These are phyloP conservation scores for Callyntrura guangdongensis DNA, from an alignment of 2,888 invertebrate species.

Conservation along the genomic window DNA sequence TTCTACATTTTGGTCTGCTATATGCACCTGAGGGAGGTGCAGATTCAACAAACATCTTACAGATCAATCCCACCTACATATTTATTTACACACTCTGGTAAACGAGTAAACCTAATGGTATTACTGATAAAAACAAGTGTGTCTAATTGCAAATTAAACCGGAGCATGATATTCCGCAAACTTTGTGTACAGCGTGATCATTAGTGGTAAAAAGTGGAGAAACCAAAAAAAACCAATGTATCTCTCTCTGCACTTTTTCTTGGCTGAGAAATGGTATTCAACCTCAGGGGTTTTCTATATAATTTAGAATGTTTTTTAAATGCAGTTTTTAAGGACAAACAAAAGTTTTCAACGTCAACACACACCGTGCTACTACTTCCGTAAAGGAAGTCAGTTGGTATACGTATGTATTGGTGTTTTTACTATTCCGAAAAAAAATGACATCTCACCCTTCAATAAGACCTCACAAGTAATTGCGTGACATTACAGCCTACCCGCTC, in stretches of 20 bases:
- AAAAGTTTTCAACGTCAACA: not conserved
- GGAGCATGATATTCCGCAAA: constrained; percentile 43
- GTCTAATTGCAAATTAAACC: constrained; percentile 61
- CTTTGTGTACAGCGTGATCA: constrained; percentile 48
- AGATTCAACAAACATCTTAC: constrained; percentile 24
- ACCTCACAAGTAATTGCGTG: not conserved
- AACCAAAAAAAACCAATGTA: constrained; percentile 12
- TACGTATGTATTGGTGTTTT: not conserved
- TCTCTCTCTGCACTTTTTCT: no score
- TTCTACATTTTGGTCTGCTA: not conserved
- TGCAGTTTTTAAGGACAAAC: not conserved
- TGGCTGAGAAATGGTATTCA: not conserved
- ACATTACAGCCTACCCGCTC: not conserved
- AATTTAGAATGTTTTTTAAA: not conserved
- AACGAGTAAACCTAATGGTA: constrained; percentile 3
- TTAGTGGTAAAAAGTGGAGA: constrained; percentile 9
- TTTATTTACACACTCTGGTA: not conserved
- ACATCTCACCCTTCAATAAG: not conserved
- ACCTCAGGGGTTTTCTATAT: not conserved
- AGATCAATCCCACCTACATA: constrained; percentile 14
- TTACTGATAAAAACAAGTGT: constrained; percentile 44
- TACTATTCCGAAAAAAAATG: not conserved
- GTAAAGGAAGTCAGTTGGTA: no score
- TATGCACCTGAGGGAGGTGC: constrained; percentile 5
- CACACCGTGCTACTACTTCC: not conserved